A percentile compares a stretch with the other conserved stretches of the same genome.
Evolutionary conservation across 1,140 invertebrate genomes (phyloP).

Genomic region (Rhopalosiphum padi): DNA sequence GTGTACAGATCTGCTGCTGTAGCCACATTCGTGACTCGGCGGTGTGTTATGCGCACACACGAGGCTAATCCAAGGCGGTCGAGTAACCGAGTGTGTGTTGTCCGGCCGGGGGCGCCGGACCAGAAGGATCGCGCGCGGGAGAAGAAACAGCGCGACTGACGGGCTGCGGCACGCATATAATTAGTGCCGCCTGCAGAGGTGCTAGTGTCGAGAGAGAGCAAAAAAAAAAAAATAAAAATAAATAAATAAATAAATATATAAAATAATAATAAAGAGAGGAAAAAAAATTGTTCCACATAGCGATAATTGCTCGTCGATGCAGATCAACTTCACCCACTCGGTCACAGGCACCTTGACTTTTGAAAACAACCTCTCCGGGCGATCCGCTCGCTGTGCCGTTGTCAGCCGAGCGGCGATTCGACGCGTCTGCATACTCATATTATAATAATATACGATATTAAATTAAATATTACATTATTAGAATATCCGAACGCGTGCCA

Average conservation of each 20-base stretch:
- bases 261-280: neutral
- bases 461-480: neutral
- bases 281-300: conserved; percentile 28
- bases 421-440: neutral
- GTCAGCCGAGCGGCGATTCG: neutral
- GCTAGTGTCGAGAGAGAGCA: neutral
- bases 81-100: neutral
- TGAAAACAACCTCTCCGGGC: neutral
- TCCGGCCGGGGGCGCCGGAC: neutral
- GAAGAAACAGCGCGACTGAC: neutral
- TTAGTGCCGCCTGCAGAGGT: conserved; percentile 41
- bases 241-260: neutral
- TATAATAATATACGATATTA: neutral
- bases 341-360: conserved; percentile 17
- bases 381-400: neutral
- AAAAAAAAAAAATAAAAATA: neutral
- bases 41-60: neutral
- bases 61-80: conserved; percentile 35
- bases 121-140: conserved; percentile 37
- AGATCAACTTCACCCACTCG: conserved; percentile 31
- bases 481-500: neutral
- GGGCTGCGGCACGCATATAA: neutral
- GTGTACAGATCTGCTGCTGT: neutral
- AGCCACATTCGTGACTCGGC: conserved; percentile 25
- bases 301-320: neutral